Evolutionary conservation across 2,888 invertebrate genomes (phyloP).

Genomic region (Nycteola revayana): DNA sequence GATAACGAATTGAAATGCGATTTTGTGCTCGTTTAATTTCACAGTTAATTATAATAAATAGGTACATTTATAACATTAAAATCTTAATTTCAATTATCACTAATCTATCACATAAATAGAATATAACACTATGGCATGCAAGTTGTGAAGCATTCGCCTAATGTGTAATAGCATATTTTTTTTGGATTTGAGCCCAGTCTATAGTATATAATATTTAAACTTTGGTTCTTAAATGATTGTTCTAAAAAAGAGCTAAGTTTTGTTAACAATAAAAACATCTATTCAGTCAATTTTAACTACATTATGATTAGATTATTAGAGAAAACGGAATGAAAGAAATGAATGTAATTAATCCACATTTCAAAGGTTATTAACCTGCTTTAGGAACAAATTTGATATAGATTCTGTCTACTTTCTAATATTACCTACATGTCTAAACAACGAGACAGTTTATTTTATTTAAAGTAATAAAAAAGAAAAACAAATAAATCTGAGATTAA

Average conservation of each 20-base stretch:
- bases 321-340: constrained; percentile 3
- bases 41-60: constrained; percentile 10
- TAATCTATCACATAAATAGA: constrained; percentile 54
- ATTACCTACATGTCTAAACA: constrained; percentile 1
- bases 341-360: constrained; percentile 1
- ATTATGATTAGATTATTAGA: constrained; percentile 13
- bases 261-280: constrained; percentile 34
- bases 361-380: constrained; percentile 2
- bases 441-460: constrained; percentile 5
- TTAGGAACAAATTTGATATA: constrained; percentile 23
- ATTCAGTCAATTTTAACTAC: constrained; percentile 31
- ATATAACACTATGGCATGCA: no score
- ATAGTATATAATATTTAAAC: no score
- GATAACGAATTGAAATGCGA: no score
- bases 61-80: constrained; percentile 16
- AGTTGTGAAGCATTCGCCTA: no score
- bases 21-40: background rate
- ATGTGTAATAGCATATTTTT: no score
- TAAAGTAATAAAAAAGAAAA: no score
- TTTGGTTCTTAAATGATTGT: no score
- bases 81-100: constrained; percentile 36
- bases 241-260: constrained; percentile 1
- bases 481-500: constrained; percentile 3
- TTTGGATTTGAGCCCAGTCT: no score
- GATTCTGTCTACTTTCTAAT: constrained; percentile 24